Evolutionary conservation across 2,113 vertebrate species (phyloP), one percentile per base, ranked within the genome.

Genomic region (Pagrus major): DNA sequence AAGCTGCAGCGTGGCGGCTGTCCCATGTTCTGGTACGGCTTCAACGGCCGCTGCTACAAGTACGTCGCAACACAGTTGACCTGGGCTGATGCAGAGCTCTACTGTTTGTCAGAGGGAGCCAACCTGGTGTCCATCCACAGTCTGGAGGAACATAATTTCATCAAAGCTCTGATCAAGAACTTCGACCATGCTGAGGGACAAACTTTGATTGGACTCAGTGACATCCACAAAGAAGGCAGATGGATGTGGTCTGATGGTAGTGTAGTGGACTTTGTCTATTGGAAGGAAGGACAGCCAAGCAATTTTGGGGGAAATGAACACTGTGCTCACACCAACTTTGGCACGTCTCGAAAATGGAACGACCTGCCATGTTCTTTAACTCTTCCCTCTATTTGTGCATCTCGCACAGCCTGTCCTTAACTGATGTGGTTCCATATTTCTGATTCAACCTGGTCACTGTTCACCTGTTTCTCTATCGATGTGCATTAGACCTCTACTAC

Each of bases 51-150:
- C 55, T 23, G 47, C 47, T 51, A 51, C 47, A 51, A 51, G 47
- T 51, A 23, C 47, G 10, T 51, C n/a, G 9, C 47, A 9, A 23
- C 47, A 51, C 21, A 10, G n/a, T 1, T 51, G n/a, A n/a, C n/a
- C n/a, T n/a, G n/a, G 10, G 47, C 47, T 51, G 47, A 51, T 51
- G 85, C 82, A 64, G 85, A 87, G 29, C 47, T 81, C 9, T 0
- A 68, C 31, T 87, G 77, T 63, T 2, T 23, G 47, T 51, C 47
- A n/a, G 1, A 51, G n/a, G 11, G 20, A 41, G 11, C 54, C 83
- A 84, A 87, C 81, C 73, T 90, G 76, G 84, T 87, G 70, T 88
- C 86, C 1, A 75, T 85, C 61, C 68, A 82, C 76, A 83, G 52
- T 60, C 3, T 0, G 4, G 2, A 39, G 0, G 76, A 88, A 35